Percentiles rank a stretch among this genome's conserved stretches.
These are phyloP conservation scores for Rhinoderma darwinii DNA, from an alignment of 2,113 vertebrate genomes.

Conservation along the genomic window DNA sequence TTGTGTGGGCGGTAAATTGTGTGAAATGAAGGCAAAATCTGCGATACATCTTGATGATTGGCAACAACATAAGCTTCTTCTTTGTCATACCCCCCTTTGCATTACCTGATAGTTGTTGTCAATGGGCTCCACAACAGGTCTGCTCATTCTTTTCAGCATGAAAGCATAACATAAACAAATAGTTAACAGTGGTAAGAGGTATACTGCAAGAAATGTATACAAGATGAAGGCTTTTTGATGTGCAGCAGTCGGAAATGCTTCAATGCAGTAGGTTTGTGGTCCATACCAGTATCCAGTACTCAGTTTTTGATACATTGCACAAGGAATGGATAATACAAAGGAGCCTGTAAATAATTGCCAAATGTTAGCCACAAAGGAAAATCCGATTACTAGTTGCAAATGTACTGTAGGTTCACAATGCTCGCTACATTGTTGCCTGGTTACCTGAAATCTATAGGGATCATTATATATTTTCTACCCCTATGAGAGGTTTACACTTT, in stretches of 20 bases:
- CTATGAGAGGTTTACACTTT: not conserved
- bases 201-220: slow-evolving; percentile 64
- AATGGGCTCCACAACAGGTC: slow-evolving; percentile 62
- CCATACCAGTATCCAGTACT: slow-evolving; percentile 65
- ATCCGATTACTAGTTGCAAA: not conserved
- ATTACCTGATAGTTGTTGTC: slow-evolving; percentile 64
- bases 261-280: slow-evolving; percentile 62
- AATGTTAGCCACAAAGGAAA: not conserved
- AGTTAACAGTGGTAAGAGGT: slow-evolving; percentile 63
- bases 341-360: slow-evolving; percentile 58
- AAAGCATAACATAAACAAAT: slow-evolving; percentile 63
- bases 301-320: slow-evolving; percentile 62
- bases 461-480: not conserved
- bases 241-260: slow-evolving; percentile 58
- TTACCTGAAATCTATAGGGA: not conserved
- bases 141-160: slow-evolving; percentile 62
- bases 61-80: not conserved
- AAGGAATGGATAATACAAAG: slow-evolving; percentile 61
- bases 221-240: slow-evolving; percentile 62
- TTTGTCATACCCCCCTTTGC: not conserved
- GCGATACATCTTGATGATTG: not conserved
- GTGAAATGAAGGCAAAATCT: not conserved
- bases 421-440: not conserved
- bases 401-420: not conserved
- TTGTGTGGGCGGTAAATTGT: not conserved